Evolutionary conservation across 2,888 invertebrate genomes (phyloP), one percentile per base, ranked within the genome.

Genomic region (Embidobia sp.): DNA sequence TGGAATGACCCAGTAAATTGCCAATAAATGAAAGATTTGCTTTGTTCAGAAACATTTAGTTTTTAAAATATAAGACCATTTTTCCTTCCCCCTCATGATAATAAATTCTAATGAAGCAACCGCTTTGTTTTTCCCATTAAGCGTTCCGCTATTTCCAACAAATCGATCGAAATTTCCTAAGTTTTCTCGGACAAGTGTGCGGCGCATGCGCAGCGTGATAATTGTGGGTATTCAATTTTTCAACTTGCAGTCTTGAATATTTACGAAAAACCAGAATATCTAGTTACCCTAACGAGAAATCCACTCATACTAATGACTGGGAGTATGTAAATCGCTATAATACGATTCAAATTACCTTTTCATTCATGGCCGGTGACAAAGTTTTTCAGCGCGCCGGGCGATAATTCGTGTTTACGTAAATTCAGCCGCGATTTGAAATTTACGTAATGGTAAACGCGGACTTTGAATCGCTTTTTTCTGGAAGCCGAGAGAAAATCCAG

Each of bases 231-330:
- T 59, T 22, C 7, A 42, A 42, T 59, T 67, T 67, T 67, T 67
- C 37, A 16, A 27, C 40, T 51, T 19, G n/a, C 37, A 35, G 42
- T 61, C 40, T 51, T 33, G 59, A 59, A 70, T 70, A 51, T 59
- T 70, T 61, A 70, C 49, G 67, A 70, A 70, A 59, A 70, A 59
- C 69, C 44, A 59, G 59, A 59, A 59, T 59, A 51, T 59, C 69
- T 70, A 44, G 69, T 51, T 61, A 35, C 27, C 42, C 11, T 19
- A n/a, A 33, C 44, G 48, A 51, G 59, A 70, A 70, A 70, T 29
- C 57, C 37, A 22, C 31, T 18, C 48, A 8, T 33, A 7, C 46
- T 48, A 51, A 64, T 51, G 31, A 51, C 10, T 33, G 18, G 64
- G 8, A 3, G 19, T 42, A 51, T 53, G 53, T 19, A 66, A 66